Conservation (phyloP, 2,113 vertebrate genomes). For the Sinocyclocheilus rhinocerous region DNA sequence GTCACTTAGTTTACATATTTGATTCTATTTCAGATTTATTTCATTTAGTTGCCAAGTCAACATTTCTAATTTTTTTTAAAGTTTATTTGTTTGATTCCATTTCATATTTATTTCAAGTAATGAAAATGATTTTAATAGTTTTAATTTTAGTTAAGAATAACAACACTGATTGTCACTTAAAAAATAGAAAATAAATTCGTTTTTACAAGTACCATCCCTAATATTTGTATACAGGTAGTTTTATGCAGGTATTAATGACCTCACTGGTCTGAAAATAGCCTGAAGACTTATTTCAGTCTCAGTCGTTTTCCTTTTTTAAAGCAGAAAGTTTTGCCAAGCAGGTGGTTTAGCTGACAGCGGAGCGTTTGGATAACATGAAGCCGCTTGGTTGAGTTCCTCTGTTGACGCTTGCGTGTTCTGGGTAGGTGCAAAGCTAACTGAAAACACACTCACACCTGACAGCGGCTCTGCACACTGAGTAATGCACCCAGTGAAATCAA, state of each 20-base stretch:
- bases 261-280: neutral
- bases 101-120: too few species aligned
- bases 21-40: too few species aligned
- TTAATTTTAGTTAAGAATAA: too few species aligned
- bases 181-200: too few species aligned
- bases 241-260: neutral
- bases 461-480: slow-evolving; percentile 49
- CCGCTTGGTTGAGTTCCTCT: neutral
- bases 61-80: too few species aligned
- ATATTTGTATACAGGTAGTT: neutral
- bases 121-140: too few species aligned
- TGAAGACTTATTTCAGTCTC: neutral
- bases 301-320: neutral
- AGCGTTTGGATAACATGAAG: neutral
- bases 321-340: neutral
- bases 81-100: too few species aligned
- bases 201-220: too few species aligned
- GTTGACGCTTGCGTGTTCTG: slow-evolving; percentile 38
- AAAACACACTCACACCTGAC: slow-evolving; percentile 58
- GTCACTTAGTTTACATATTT: too few species aligned
- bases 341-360: neutral
- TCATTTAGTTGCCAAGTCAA: too few species aligned
- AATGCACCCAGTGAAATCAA: slow-evolving; percentile 57
- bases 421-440: slow-evolving; percentile 58
- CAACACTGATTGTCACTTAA: too few species aligned